Conservation (phyloP, 2,888 invertebrate species). For the Perizoma affinitatum region DNA sequence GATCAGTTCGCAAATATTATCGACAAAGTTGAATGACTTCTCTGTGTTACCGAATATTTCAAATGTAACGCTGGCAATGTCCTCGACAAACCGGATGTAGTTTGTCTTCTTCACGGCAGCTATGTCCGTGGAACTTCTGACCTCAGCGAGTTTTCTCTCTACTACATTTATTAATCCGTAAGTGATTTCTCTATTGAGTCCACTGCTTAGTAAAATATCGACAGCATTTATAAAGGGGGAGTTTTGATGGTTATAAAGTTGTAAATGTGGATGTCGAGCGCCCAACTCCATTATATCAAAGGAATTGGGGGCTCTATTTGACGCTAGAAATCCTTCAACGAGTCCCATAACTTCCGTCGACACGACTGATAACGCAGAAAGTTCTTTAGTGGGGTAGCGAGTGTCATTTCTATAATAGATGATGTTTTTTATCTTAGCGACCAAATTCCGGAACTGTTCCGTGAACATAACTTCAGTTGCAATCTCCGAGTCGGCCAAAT, state of each 20-base stretch:
- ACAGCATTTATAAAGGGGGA: constrained; percentile 79
- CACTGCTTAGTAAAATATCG: constrained; percentile 76
- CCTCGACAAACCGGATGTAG: constrained; percentile 77
- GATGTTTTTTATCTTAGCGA: constrained; percentile 79
- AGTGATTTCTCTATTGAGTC: constrained; percentile 78
- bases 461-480: constrained; percentile 88
- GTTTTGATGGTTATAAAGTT: constrained; percentile 77
- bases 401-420: constrained; percentile 74
- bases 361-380: constrained; percentile 84
- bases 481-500: constrained; percentile 86
- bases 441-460: constrained; percentile 84
- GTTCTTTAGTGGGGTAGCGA: constrained; percentile 77
- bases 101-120: constrained; percentile 75
- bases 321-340: constrained; percentile 84
- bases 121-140: constrained; percentile 69
- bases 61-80: constrained; percentile 76
- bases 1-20: constrained; percentile 73
- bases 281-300: constrained; percentile 77
- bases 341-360: constrained; percentile 85
- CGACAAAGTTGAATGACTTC: constrained; percentile 71
- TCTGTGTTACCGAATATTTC: constrained; percentile 79
- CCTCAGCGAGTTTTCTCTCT: constrained; percentile 78
- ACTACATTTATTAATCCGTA: constrained; percentile 79
- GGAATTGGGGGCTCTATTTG: constrained; percentile 76
- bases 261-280: constrained; percentile 73